Evolutionary conservation across 2,797 vertebrate species (phyloP).

Genomic region (Acipenser ruthenus): DNA sequence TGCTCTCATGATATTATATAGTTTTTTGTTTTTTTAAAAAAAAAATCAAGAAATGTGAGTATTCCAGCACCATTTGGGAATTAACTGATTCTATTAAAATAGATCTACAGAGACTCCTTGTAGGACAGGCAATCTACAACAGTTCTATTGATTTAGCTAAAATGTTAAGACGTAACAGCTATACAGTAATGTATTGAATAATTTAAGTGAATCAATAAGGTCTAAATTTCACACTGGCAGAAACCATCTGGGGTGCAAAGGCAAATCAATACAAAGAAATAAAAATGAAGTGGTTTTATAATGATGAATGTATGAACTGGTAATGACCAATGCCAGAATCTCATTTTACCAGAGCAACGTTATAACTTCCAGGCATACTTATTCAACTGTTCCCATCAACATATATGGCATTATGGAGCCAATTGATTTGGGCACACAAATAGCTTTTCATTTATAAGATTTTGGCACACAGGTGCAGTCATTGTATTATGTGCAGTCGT

Average conservation of each 20-base stretch:
- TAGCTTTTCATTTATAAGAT: slow-evolving; percentile 42
- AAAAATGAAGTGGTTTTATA: slow-evolving; percentile 42
- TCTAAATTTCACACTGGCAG: slow-evolving; percentile 51
- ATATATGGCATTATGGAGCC: slow-evolving; percentile 32
- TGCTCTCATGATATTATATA: too few species aligned
- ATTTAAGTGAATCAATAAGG: slow-evolving; percentile 64
- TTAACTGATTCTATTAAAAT: slow-evolving; percentile 1
- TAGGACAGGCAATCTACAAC: slow-evolving; percentile 42
- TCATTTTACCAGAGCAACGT: slow-evolving; percentile 42
- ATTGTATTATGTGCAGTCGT: too few species aligned
- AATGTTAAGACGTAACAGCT: slow-evolving; percentile 58
- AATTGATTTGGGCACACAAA: slow-evolving; percentile 47
- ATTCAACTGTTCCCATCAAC: slow-evolving; percentile 38
- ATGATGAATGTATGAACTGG: slow-evolving; percentile 47
- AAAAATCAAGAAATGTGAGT: too few species aligned
- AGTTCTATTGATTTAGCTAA: slow-evolving; percentile 57
- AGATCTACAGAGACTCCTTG: slow-evolving; percentile 24
- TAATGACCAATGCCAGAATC: slow-evolving; percentile 47
- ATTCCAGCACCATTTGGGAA: too few species aligned
- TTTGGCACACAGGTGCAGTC: too few species aligned
- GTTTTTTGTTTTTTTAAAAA: too few species aligned
- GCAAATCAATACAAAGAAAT: slow-evolving; percentile 56
- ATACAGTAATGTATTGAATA: slow-evolving; percentile 60
- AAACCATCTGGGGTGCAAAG: slow-evolving; percentile 44
- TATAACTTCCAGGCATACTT: slow-evolving; percentile 44